These are phyloP conservation scores for Neosilurus hyrtlii DNA, from an alignment of 2,797 vertebrate genomes.

Conservation along the genomic window DNA sequence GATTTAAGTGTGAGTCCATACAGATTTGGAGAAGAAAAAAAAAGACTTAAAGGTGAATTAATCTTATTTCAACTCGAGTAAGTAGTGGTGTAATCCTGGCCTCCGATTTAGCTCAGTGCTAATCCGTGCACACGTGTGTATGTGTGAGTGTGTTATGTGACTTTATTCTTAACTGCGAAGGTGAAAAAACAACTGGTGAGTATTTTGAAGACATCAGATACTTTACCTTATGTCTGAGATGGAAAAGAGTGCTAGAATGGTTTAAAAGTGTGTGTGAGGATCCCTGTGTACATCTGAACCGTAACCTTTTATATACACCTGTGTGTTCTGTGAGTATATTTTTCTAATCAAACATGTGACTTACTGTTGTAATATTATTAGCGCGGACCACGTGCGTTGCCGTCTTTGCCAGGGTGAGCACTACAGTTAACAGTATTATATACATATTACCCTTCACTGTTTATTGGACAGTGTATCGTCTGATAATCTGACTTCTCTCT, in stretches of 20 bases:
- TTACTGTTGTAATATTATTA: conserved; percentile 54
- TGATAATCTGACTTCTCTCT: background rate
- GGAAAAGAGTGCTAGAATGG: background rate
- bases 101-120: conserved; percentile 70
- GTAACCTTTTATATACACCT: background rate
- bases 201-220: conserved; percentile 18
- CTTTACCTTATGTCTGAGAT: background rate
- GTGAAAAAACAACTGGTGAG: conserved; percentile 79
- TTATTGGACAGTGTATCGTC: background rate
- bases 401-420: conserved; percentile 84
- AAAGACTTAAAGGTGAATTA: conserved; percentile 25
- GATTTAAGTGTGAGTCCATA: too few species aligned
- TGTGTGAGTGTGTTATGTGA: conserved; percentile 30
- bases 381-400: conserved; percentile 82
- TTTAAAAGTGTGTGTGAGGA: background rate
- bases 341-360: background rate
- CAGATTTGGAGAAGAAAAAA: too few species aligned
- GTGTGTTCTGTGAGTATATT: background rate
- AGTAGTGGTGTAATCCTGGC: conserved; percentile 64
- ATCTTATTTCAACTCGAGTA: conserved; percentile 48
- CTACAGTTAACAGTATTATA: too few species aligned
- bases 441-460: background rate
- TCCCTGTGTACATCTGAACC: background rate
- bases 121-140: conserved; percentile 49
- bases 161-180: conserved; percentile 62